Percentiles rank a stretch among this genome's conserved stretches.
These are phyloP conservation scores for Tillus elongatus DNA, from an alignment of 2,888 invertebrate species.

Conservation along the genomic window DNA sequence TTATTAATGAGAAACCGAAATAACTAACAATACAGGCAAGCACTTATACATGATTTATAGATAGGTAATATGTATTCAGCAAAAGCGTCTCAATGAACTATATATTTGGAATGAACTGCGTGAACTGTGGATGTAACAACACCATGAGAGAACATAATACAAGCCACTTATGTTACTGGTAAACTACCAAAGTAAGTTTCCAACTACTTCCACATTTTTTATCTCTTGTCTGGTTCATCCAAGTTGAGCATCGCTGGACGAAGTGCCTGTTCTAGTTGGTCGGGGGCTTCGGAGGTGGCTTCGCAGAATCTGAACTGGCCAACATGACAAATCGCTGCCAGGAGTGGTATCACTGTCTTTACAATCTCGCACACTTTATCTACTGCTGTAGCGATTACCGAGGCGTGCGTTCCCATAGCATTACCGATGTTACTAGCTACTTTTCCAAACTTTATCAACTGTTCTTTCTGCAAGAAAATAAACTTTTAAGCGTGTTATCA, in stretches of 20 bases:
- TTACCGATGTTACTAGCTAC: conserved; percentile 35
- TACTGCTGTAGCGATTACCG: conserved; percentile 32
- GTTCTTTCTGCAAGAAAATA: conserved; percentile 29
- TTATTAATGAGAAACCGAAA: no score
- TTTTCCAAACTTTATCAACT: conserved; percentile 34
- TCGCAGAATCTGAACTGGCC: conserved; percentile 39
- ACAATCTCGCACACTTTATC: conserved; percentile 39
- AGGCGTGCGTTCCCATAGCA: conserved; percentile 33
- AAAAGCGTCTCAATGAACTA: no score
- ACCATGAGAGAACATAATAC: no score
- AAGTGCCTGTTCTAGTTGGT: conserved; percentile 27
- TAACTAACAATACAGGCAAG: no score
- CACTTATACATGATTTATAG: no score
- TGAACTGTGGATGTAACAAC: no score
- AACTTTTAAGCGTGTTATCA: no score
- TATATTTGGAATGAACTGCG: no score
- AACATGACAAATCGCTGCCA: conserved; percentile 38
- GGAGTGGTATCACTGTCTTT: conserved; percentile 37
- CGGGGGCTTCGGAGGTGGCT: conserved; percentile 32
- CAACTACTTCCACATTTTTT: no score
- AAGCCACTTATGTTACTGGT: no score
- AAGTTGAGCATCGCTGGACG: conserved; percentile 26
- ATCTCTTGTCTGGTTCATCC: conserved; percentile 20
- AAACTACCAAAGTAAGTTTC: no score
- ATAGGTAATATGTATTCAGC: no score